Evolutionary conservation across 2,888 invertebrate species (phyloP), one percentile per base, ranked within the genome.

Genomic region (Altica lythri): DNA sequence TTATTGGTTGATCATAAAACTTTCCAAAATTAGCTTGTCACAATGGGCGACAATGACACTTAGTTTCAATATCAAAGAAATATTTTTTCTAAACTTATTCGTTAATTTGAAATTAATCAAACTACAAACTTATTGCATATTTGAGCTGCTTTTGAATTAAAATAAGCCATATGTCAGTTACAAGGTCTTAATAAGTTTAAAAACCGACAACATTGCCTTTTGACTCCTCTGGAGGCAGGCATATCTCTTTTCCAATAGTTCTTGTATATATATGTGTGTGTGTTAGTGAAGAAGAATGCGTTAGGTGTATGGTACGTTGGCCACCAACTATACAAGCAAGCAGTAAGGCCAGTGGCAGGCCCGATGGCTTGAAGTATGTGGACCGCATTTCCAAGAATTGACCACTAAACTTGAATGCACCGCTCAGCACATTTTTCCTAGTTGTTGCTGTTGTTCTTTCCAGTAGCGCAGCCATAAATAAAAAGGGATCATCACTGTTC

Each of bases 371-470:
- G 47, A 50, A 52, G 35, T 48, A 59, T 54, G 56, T 50, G 57
- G 60, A 61, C 64, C 63, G 62, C 56, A 58, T 61, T 66, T 66
- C 65, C 60, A 45, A 61, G 65, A 66, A 66, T 55, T 57, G 62
- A 57, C 53, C 56, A 50, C 42, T 47, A 30, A 48, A 48, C 40
- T 40, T 38, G 38, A 40, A 29, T 38, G 48, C 32, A 32, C 45
- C 45, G 45, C 10, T 32, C 19, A 45, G 12, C 45, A 30, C 40
- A 40, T 40, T 40, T 40, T 40, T 40, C 40, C 16, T 8, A n/a
- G n/a, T n/a, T 27, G 5, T 27, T 27, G 12, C 19, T 38, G 22
- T 40, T 40, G 22, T 22, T 25, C 40, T 40, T 40, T 13, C 4
- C 40, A 40, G 40, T 22, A 22, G 22, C 40, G 40, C n/a, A n/a